A percentile compares a stretch with the other conserved stretches of the same genome.
These are phyloP conservation scores for Petrolisthes cinctipes DNA, from an alignment of 2,888 invertebrate genomes.

Conservation along the genomic window DNA sequence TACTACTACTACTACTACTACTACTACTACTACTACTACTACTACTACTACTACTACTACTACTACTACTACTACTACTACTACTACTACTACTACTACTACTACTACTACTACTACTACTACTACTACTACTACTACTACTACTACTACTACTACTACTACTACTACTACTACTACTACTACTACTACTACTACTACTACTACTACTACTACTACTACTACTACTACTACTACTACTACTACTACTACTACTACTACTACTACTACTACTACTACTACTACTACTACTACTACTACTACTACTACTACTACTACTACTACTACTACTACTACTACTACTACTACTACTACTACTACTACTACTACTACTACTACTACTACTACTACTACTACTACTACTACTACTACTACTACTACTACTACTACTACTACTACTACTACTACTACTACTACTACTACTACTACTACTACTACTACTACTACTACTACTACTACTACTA, in stretches of 20 bases:
- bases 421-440: conserved; percentile 31
- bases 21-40: no score
- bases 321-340: conserved; percentile 29
- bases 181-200: background rate
- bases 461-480: conserved; percentile 20
- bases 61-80: no score
- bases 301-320: conserved; percentile 6
- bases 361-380: conserved; percentile 32
- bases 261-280: conserved; percentile 31
- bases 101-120: no score
- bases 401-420: conserved; percentile 25
- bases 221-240: conserved; percentile 26
- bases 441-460: conserved; percentile 24
- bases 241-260: conserved; percentile 26
- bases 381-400: conserved; percentile 22
- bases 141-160: no score
- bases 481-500: conserved; percentile 24
- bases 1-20: no score
- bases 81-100: no score
- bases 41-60: no score
- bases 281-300: conserved; percentile 27
- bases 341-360: conserved; percentile 30
- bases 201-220: conserved; percentile 5
- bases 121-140: no score
- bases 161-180: no score